Conservation (phyloP, 1,140 invertebrate species). For the Mycetomoellerius zeteki region DNA sequence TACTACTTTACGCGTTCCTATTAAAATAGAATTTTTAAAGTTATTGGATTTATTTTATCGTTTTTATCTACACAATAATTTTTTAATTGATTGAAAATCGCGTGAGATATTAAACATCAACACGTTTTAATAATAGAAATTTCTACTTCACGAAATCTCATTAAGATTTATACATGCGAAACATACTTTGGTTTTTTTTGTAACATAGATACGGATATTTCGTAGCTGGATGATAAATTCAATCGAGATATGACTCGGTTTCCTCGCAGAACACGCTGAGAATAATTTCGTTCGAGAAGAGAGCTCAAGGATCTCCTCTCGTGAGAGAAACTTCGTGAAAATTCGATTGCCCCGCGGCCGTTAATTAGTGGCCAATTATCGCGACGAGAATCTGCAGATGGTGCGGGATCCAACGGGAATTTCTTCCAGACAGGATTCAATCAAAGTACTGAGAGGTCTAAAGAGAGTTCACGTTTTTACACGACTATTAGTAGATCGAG, state of each 20-base stretch:
- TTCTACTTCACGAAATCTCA: not conserved
- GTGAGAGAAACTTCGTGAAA: constrained; percentile 68
- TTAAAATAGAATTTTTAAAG: not conserved
- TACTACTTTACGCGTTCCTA: not conserved
- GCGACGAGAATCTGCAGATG: constrained; percentile 45
- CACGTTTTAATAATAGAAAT: not conserved
- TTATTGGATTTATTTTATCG: not conserved
- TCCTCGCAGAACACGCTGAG: not conserved
- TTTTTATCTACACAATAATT: not conserved
- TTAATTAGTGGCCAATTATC: constrained; percentile 76
- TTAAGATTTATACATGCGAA: not conserved
- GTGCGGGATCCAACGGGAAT: constrained; percentile 46
- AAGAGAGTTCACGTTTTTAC: constrained; percentile 26
- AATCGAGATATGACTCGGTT: constrained; percentile 32
- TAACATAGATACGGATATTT: not conserved
- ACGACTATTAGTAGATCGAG: not conserved
- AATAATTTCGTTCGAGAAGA: constrained; percentile 43
- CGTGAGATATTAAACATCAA: not conserved
- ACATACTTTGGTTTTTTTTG: not conserved
- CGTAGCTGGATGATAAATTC: not conserved
- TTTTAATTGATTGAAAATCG: not conserved
- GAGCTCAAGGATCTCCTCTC: constrained; percentile 11
- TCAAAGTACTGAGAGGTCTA: constrained; percentile 17
- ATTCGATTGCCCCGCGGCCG: constrained; percentile 66
- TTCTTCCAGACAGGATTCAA: constrained; percentile 65